Evolutionary conservation across 2,113 vertebrate species (phyloP), one percentile per base, ranked within the genome.

Genomic region (Oxyura jamaicensis): DNA sequence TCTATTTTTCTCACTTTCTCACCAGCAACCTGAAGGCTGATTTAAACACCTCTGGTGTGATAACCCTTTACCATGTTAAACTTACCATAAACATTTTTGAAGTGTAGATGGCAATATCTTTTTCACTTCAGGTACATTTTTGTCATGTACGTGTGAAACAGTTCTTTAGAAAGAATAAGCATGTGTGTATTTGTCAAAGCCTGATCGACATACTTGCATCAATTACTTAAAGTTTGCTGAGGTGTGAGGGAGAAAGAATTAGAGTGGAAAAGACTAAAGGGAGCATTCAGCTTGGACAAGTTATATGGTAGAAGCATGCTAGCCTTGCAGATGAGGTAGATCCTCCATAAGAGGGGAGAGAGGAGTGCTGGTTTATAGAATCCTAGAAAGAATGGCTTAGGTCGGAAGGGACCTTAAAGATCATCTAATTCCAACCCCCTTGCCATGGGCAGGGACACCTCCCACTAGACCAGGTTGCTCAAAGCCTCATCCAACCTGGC

Each of bases 181-280:
- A 78, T 66, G 36, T 88, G 59, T 13, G 50, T 59, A 39, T 67
- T 31, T 74, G 67, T 88, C 60, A 79, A 92, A 79, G 53, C 31
- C 60, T 92, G 74, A 31, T 88, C 60, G 73, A 67, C 23, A 11
- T 88, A 69, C 60, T 75, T 88, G 41, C 68, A 85, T 89, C 55
- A 69, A 75, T 48, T 84, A 84, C 74, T 75, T 80, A 50, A 67
- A 85, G 42, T 89, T 69, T 88, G 74, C 60, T 80, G 73, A 84
- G 60, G 39, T 73, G 46, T 11, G 65, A 53, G 52, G 29, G 69
- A 89, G 56, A 80, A 80, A 62, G 56, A 63, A 58, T 80, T 85
- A 10, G 41, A 93, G 60, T 75, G 68, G 41, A 85, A 89, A 85
- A 93, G 68, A 89, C 35, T 84, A 75, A 80, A 93, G 55, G 68